Conservation (phyloP, 2,113 vertebrate species). For the Saimiri boliviensis region DNA sequence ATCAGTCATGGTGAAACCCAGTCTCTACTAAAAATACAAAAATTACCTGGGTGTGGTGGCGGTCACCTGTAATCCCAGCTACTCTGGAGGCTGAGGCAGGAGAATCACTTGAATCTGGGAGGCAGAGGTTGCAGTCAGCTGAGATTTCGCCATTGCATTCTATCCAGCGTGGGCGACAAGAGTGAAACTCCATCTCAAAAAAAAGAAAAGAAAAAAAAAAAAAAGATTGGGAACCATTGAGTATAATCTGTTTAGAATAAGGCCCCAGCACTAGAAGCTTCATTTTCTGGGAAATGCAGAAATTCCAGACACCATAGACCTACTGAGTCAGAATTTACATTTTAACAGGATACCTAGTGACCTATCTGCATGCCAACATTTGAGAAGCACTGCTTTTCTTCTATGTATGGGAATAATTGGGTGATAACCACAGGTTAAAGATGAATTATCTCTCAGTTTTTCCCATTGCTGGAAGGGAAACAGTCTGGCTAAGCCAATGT, state of each 20-base stretch:
- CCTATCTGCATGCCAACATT: neutral
- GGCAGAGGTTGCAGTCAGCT: too few relatives aligned
- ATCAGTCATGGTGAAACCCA: neutral
- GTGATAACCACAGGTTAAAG: neutral
- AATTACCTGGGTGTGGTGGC: too few relatives aligned
- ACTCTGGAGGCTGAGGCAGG: too few relatives aligned
- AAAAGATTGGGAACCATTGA: neutral
- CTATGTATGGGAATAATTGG: neutral
- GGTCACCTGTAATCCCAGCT: too few relatives aligned
- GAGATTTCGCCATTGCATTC: too few relatives aligned
- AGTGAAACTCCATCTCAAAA: too few relatives aligned
- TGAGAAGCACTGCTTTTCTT: conserved; percentile 25
- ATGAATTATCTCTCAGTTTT: neutral
- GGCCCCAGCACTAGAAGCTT: neutral
- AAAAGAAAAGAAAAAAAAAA: neutral
- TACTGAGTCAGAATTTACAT: conserved; percentile 13
- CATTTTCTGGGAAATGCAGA: neutral
- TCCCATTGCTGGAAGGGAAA: neutral
- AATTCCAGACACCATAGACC: neutral
- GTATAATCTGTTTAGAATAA: neutral
- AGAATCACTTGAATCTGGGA: too few relatives aligned
- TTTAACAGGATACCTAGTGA: conserved; percentile 20
- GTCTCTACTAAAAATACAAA: too few relatives aligned
- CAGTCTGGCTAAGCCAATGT: neutral
- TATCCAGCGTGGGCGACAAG: too few relatives aligned